Conservation (phyloP, 2,113 vertebrate genomes). For the Nothocercus nigrocapillus region DNA sequence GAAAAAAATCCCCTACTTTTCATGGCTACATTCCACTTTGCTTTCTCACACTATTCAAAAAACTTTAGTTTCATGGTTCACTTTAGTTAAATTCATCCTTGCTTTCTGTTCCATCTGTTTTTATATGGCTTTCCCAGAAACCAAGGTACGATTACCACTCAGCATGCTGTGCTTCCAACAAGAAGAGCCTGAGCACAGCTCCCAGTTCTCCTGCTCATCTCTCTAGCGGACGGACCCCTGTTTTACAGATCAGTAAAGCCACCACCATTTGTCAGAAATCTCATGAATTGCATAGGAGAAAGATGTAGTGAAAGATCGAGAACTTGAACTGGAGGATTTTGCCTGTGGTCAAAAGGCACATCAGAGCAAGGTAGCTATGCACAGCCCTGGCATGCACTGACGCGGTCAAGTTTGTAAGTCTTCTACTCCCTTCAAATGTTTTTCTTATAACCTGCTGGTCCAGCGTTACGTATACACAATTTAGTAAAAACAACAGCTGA, state of each 20-base stretch:
- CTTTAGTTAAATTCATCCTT: neutral
- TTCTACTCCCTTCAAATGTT: neutral
- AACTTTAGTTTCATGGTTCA: neutral
- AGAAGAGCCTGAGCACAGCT: neutral
- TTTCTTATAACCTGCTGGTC: neutral
- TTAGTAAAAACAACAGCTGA: neutral
- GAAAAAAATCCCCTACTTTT: no score
- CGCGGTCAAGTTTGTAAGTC: rapidly evolving
- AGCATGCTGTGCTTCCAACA: neutral
- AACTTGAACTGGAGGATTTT: neutral
- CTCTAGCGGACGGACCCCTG: neutral
- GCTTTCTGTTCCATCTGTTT: neutral
- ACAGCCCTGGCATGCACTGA: rapidly evolving
- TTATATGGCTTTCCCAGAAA: neutral
- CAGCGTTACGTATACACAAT: neutral
- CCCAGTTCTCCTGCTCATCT: neutral
- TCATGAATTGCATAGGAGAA: neutral
- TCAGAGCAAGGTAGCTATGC: neutral
- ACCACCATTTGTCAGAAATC: neutral
- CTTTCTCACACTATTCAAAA: no score
- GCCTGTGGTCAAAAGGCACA: rapidly evolving
- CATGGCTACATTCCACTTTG: no score
- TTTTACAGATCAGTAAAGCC: neutral
- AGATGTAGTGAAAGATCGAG: neutral
- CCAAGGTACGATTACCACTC: neutral